These are phyloP conservation scores for Hyperoplus immaculatus DNA, from an alignment of 2,797 vertebrate species.

Conservation along the genomic window DNA sequence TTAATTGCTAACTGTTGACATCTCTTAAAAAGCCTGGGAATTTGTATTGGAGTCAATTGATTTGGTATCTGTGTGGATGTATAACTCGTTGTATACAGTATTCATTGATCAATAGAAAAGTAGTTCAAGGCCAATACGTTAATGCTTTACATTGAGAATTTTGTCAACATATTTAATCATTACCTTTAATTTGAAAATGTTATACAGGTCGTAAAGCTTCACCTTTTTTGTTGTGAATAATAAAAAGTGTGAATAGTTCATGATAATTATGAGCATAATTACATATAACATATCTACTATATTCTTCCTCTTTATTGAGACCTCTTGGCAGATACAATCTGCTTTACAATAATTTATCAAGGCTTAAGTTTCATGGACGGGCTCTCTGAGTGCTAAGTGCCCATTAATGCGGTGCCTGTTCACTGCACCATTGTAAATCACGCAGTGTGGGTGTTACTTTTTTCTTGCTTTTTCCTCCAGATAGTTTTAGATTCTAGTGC, in stretches of 20 bases:
- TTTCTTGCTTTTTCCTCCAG: slow-evolving; percentile 5
- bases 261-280: background rate
- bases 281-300: background rate
- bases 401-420: slow-evolving; percentile 9
- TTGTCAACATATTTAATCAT: background rate
- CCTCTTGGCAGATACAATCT: background rate
- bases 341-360: background rate
- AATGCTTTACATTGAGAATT: background rate
- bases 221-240: background rate
- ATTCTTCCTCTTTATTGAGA: background rate
- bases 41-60: background rate
- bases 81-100: too few species aligned
- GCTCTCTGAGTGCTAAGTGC: background rate
- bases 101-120: too few species aligned
- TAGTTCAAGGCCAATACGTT: too few species aligned
- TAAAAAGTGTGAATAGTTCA: background rate
- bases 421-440: slow-evolving; percentile 21
- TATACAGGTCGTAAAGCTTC: background rate
- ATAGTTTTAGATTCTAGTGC: slow-evolving; percentile 13
- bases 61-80: too few species aligned
- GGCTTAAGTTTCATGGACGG: background rate
- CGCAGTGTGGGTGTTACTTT: slow-evolving; percentile 23
- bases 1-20: background rate
- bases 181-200: background rate
- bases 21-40: background rate